Percentiles rank a stretch among this genome's conserved stretches.
These are phyloP conservation scores for Pipa parva DNA, from an alignment of 2,113 vertebrate species.

Conservation along the genomic window DNA sequence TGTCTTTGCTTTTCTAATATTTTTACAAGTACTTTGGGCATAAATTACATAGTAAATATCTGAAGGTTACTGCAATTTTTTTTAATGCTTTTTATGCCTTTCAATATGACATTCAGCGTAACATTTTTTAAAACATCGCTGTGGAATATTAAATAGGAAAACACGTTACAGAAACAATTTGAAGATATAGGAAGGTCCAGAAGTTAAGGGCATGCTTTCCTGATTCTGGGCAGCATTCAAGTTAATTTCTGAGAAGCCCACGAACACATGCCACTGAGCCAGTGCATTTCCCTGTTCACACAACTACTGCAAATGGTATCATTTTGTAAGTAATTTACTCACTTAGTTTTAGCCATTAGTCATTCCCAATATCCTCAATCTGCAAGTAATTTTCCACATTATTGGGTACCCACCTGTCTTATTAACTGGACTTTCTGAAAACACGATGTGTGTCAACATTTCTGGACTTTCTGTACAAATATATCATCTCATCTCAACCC, in stretches of 20 bases:
- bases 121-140: not conserved
- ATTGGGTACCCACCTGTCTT: conserved; percentile 83
- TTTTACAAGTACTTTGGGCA: not conserved
- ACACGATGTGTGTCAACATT: conserved; percentile 66
- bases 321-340: conserved; percentile 80
- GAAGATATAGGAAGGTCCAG: not conserved
- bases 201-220: conserved; percentile 50
- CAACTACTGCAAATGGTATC: conserved; percentile 72
- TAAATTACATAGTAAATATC: not conserved
- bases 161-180: conserved; percentile 28
- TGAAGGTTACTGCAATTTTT: not conserved
- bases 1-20: too few relatives aligned
- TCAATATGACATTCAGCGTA: not conserved
- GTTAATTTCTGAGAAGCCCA: conserved; percentile 47
- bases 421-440: conserved; percentile 75
- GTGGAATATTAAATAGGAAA: conserved; percentile 21
- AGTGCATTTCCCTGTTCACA: conserved; percentile 58
- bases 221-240: conserved; percentile 60
- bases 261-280: conserved; percentile 73
- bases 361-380: conserved; percentile 79
- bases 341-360: conserved; percentile 78
- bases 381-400: conserved; percentile 83
- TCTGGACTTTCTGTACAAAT: conserved; percentile 70
- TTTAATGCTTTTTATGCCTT: not conserved
- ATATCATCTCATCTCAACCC: conserved; percentile 71